These are phyloP conservation scores for Trichogramma pretiosum DNA, from an alignment of 1,140 invertebrate genomes.

Conservation along the genomic window DNA sequence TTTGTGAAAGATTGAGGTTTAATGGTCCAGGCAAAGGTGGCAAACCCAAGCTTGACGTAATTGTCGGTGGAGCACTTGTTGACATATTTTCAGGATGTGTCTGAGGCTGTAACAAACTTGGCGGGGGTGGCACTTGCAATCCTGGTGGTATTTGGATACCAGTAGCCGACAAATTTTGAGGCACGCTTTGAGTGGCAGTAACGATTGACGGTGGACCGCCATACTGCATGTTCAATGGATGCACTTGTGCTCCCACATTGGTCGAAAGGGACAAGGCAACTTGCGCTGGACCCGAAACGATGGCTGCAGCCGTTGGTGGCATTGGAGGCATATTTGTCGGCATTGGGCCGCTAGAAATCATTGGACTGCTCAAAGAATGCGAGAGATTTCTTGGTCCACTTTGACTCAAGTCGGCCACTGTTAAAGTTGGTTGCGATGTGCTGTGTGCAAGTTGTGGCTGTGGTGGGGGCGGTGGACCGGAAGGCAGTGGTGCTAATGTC, in stretches of 20 bases:
- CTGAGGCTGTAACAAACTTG: slow-evolving; percentile 27
- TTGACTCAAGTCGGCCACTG: slow-evolving; percentile 28
- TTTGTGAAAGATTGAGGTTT: slow-evolving; percentile 39
- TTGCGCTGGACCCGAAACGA: slow-evolving; percentile 25
- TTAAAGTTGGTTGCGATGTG: slow-evolving; percentile 25
- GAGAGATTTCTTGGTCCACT: slow-evolving; percentile 35
- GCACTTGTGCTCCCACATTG: slow-evolving; percentile 28
- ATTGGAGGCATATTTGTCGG: slow-evolving; percentile 23
- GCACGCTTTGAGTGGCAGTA: slow-evolving; percentile 34
- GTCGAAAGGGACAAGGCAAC: slow-evolving; percentile 21
- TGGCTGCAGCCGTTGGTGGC: slow-evolving; percentile 20
- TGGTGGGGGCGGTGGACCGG: slow-evolving; percentile 1
- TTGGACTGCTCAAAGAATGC: slow-evolving; percentile 30
- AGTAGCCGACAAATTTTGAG: slow-evolving; percentile 37
- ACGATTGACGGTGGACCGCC: slow-evolving; percentile 22
- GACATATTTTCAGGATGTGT: slow-evolving; percentile 31
- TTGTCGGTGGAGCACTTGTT: slow-evolving; percentile 23
- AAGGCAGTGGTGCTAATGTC: too few relatives aligned
- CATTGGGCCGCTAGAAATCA: slow-evolving; percentile 17
- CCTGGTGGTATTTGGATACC: slow-evolving; percentile 26
- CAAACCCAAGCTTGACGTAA: slow-evolving; percentile 20
- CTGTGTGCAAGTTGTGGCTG: slow-evolving; percentile 26
- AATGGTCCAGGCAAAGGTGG: slow-evolving; percentile 25
- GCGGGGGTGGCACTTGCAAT: slow-evolving; percentile 18
- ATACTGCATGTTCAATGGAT: slow-evolving; percentile 41